Base-by-base conservation (phyloP, 2,888 invertebrate species). In the Polyommatus icarus region DNA sequence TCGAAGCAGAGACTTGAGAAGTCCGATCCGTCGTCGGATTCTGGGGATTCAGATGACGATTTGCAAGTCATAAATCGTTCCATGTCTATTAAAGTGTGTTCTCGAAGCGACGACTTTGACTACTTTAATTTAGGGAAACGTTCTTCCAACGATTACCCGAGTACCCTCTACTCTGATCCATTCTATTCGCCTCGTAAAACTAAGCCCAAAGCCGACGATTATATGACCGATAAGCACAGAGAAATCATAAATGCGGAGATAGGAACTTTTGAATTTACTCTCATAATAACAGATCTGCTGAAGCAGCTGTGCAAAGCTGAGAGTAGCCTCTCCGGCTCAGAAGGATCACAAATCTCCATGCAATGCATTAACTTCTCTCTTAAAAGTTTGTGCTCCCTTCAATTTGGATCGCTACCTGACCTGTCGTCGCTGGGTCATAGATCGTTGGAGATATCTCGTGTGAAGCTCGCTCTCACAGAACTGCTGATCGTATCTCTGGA, bases 321-420 rank as follows among this genome's bases (percentile, higher is more conserved):
- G 80, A 92, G 91, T 83, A 91, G 93, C 77, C 85, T 94, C 0
- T 90, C 93, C 0, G 93, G 94, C 0, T 91, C 95, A 0, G 95
- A 95, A 79, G 95, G 94, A 0, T 93, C 95, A 0, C 94, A 93
- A 80, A 93, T 95, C 78, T 95, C 95, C 0, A 92, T 95, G 83
- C 95, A 95, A 80, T 95, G 95, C 40, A 89, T 96, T 0, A 95
- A 95, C 83, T 96, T 96, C 82, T 91, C 96, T 0, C 81, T 96
- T 57, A 94, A 95, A 77, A 95, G 95, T 78, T 85, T 96, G 0
- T 96, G 96, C 86, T 90, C 95, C 0, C 83, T 96, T 15, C 95
- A 96, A 81, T 96, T 96, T 83, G 94, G 94, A 1, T 94, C 94
- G 8, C 87, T 93, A 24, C 91, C 92, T 0, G 84, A 85, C 1